Percentiles rank a stretch among this genome's conserved stretches.
Evolutionary conservation across 2,113 vertebrate genomes (phyloP).

Genomic region (Pithys albifrons): DNA sequence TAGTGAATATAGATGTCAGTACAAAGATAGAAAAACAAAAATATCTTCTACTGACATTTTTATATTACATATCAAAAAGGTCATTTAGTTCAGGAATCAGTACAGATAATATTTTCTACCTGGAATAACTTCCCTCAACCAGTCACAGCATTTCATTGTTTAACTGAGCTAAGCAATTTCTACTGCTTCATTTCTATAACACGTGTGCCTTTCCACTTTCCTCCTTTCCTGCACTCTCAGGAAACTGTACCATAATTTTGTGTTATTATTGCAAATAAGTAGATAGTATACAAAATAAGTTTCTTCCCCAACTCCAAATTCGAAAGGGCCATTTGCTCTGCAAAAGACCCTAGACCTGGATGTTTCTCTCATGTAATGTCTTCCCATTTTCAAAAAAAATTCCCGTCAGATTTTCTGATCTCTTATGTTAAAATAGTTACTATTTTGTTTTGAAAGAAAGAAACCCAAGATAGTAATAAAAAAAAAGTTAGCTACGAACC

Average conservation of each 20-base stretch:
- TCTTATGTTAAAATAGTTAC: neutral
- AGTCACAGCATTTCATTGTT: neutral
- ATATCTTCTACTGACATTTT: neutral
- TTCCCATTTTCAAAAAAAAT: neutral
- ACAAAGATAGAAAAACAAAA: neutral
- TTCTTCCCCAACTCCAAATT: neutral
- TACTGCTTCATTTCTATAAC: neutral
- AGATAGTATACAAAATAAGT: neutral
- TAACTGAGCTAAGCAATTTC: neutral
- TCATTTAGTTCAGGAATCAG: neutral
- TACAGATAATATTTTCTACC: neutral
- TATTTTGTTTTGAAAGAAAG: neutral
- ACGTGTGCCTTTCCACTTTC: neutral
- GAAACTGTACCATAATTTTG: neutral
- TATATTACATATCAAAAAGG: neutral
- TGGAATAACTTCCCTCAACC: neutral
- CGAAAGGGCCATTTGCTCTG: neutral
- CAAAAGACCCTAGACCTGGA: neutral
- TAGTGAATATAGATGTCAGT: neutral
- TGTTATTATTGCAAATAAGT: neutral
- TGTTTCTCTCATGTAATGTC: neutral
- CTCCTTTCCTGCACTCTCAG: neutral
- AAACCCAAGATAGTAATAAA: neutral
- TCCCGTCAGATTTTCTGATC: neutral
- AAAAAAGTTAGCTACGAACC: neutral